Conservation (phyloP, 30 jellyfish, hydroid and myxozoan species). For the Chrysaora quinquecirrha region DNA sequence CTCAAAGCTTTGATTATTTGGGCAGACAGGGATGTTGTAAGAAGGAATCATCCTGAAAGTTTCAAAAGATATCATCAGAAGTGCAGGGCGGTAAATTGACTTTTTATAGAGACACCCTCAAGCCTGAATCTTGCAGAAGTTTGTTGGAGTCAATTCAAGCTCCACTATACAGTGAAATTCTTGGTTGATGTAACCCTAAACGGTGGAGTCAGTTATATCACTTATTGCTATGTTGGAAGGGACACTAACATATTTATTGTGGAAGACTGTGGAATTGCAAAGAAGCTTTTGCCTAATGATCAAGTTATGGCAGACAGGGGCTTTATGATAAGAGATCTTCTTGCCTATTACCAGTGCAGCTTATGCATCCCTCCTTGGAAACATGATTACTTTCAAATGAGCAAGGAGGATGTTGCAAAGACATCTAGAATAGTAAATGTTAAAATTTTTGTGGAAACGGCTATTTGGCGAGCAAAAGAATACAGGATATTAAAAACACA, state of each 20-base stretch:
- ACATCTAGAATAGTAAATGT: conserved; percentile 55
- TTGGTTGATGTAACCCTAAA: conserved; percentile 64
- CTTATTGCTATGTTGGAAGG: conserved; percentile 64
- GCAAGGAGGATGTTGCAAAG: conserved; percentile 18
- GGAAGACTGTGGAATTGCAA: conserved; percentile 40
- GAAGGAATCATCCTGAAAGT: too few species aligned
- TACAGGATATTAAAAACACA: conserved; percentile 9
- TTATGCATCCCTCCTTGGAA: conserved; percentile 52
- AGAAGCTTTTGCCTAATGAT: conserved; percentile 36
- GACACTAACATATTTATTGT: conserved; percentile 30
- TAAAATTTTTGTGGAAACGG: conserved; percentile 17
- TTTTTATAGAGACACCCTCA: conserved; percentile 52
- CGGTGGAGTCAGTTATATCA: conserved; percentile 35
- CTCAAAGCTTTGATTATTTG: too few species aligned
- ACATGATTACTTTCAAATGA: conserved; percentile 13
- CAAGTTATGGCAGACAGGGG: conserved; percentile 79
- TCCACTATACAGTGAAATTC: conserved; percentile 35
- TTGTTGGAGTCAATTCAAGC: conserved; percentile 49
- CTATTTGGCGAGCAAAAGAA: conserved; percentile 25
- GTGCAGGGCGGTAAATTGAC: too few species aligned
- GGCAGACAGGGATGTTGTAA: too few species aligned
- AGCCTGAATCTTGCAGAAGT: conserved; percentile 39
- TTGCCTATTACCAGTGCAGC: conserved; percentile 24
- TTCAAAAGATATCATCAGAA: too few species aligned
- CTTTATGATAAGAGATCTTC: conserved; percentile 23